Percentiles rank a stretch among this genome's conserved stretches.
These are phyloP conservation scores for Lepidocyrtinus sp. DNA, from an alignment of 2,888 invertebrate genomes.

Conservation along the genomic window DNA sequence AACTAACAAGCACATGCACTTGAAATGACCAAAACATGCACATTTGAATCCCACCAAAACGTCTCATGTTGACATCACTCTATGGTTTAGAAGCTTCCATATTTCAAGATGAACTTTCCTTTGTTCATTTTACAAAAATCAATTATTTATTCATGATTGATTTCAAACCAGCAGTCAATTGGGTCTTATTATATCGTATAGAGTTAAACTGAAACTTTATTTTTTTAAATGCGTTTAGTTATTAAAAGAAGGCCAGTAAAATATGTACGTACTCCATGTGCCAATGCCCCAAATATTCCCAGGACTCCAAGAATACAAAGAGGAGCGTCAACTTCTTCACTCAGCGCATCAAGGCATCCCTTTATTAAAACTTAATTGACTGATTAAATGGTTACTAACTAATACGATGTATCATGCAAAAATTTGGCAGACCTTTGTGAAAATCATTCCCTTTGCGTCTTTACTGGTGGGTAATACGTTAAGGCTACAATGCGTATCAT, in stretches of 20 bases:
- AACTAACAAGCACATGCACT: background rate
- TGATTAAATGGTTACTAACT: background rate
- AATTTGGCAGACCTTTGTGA: background rate
- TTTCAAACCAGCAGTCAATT: too few relatives aligned
- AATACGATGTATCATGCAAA: background rate
- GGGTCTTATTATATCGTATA: too few relatives aligned
- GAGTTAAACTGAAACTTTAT: too few relatives aligned
- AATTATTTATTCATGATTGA: too few relatives aligned
- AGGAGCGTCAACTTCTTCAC: background rate
- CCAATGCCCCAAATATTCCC: background rate
- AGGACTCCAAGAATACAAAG: background rate
- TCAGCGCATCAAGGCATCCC: background rate
- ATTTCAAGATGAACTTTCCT: too few relatives aligned
- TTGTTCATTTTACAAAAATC: too few relatives aligned
- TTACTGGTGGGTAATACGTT: background rate
- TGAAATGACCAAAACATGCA: background rate
- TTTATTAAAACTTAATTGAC: background rate
- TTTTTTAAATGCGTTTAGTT: background rate
- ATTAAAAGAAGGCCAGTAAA: background rate
- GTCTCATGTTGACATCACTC: background rate
- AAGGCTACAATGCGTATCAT: background rate
- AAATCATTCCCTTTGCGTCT: background rate
- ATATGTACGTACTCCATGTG: background rate
- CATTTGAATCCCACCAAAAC: constrained; percentile 5
- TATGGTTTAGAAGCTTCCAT: too few relatives aligned